Base-by-base conservation (phyloP, 1,140 invertebrate species). In the Neoseiulus cucumeris region DNA sequence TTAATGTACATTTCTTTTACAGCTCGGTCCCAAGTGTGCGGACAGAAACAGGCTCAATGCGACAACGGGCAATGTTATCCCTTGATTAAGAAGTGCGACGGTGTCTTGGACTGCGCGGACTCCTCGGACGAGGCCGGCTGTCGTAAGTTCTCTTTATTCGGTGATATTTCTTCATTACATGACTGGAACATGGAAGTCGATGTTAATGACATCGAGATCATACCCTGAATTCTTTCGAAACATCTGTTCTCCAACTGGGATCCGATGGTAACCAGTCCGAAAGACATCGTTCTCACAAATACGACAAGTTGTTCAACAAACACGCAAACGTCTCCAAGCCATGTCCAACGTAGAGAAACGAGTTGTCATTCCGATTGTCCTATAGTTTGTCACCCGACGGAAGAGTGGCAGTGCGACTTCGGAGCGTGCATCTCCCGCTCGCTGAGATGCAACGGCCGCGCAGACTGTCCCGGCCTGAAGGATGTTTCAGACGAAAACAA, bases 401-500 rank as follows among this genome's bases (percentile, higher is more conserved):
- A 59, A 9, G 1, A 77, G 71, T 76, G 77, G 71, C 70, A 69
- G 65, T 76, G 77, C 70, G 71, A 71, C 64, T 65, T 55, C 29
- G 71, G 70, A 17, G 42, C 30, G 17, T 76, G 75, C 68, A 72
- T 76, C 65, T 69, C 72, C 41, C 28, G 64, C 0, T 65, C 67
- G 20, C 66, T 67, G 30, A 65, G 66, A 12, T 76, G 75, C 69
- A 71, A 76, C 66, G 71, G 72, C 55, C 59, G 68, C 28, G 55
- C 65, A 42, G 73, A 76, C 68, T 76, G 75, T 67, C 69, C 69
- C 2, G 51, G 51, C 9, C 14, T 25, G 4, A 44, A n/a, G 9
- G 73, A 74, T 69, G 68, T 72, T n/a, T 86, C 88, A 14, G 75
- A 76, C 68, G 75, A 76, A 66, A 64, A 44, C 33, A 39, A 39